Base-by-base conservation (phyloP, 1,140 invertebrate genomes). In the Manduca sexta region DNA sequence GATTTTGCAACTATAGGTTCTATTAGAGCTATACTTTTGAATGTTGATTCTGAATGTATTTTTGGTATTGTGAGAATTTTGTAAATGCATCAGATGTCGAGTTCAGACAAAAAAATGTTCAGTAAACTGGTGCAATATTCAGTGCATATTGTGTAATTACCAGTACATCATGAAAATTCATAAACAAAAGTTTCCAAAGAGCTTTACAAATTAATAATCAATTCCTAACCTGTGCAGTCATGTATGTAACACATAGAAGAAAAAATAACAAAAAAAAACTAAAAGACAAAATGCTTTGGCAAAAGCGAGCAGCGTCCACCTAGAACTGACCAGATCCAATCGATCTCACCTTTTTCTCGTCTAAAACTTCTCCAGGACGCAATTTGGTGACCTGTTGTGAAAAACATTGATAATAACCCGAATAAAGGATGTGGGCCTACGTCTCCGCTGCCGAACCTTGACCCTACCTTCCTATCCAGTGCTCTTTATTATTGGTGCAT, bases 291-390 rank as follows among this genome's bases (percentile, higher is more conserved):
- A 82, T 84, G 81, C 79, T 83, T 80, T 75, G 78, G 80, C 77
- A 74, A 72, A 83, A 85, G 79, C 82, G 71, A 85, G 73, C 70
- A 79, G 72, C 79, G 71, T 75, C 79, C 78, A 78, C 75, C 76
- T 85, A 80, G 74, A 82, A 75, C 51, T 67, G 75, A 72, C 70
- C 74, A 81, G 78, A 77, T 68, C 75, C 77, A 82, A 72, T 69
- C 69, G 66, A 72, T 80, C 93, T 96, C 94, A 97, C 95, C 94
- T 95, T 95, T 90, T 92, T 93, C 77, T 97, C 94, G 88, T 96
- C 94, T 88, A 94, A 77, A 86, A 97, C 93, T 91, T 96, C 95
- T 79, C 95, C 95, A 57, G 95, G 95, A 67, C 95, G 93, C 86
- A 96, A 93, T 92, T 95, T 96, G 69, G 69, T 84, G 79, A 83